phyloP scores from a whole-genome alignment of 2,888 invertebrate genomes.

The Cotesia congregata region DNA sequence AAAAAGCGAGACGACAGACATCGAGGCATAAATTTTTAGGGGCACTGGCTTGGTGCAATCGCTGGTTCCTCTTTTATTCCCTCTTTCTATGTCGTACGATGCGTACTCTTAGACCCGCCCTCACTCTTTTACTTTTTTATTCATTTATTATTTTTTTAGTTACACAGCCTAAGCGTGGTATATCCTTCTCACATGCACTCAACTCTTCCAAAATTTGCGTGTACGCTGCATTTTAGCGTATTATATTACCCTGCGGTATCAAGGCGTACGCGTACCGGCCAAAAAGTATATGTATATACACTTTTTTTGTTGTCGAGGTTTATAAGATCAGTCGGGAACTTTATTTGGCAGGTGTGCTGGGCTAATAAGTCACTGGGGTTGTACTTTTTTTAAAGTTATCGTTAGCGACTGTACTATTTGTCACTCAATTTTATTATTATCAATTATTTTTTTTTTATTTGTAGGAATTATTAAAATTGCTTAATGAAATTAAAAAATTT shows the following conservation, averaged over 20 bases:
- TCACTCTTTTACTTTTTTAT: slow-evolving; percentile 41
- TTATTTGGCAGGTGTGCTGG: slow-evolving; percentile 34
- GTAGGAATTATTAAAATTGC: too few relatives aligned
- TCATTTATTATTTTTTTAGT: neutral
- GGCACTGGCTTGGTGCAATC: slow-evolving; percentile 33
- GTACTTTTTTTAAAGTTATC: neutral
- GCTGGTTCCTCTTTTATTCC: slow-evolving; percentile 40
- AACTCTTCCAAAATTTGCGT: slow-evolving; percentile 60
- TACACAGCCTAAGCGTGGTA: neutral
- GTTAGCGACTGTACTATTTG: neutral
- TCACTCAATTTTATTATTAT: neutral
- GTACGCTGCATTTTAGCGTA: slow-evolving; percentile 61
- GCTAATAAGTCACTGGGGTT: slow-evolving; percentile 31
- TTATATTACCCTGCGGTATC: slow-evolving; percentile 31
- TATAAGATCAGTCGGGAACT: slow-evolving; percentile 27
- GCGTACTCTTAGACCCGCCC: slow-evolving; percentile 40
- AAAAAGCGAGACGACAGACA: slow-evolving; percentile 38
- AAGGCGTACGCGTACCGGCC: slow-evolving; percentile 9
- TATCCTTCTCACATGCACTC: slow-evolving; percentile 40
- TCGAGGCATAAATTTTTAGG: slow-evolving; percentile 36
- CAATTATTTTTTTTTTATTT: neutral
- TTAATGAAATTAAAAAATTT: too few relatives aligned
- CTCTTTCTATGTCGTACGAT: slow-evolving; percentile 42
- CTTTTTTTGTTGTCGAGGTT: neutral
- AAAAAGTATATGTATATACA: neutral